Percentiles rank a stretch among this genome's conserved stretches.
phyloP scores from a whole-genome alignment of 2,113 vertebrate species.

The Galemys pyrenaicus region DNA sequence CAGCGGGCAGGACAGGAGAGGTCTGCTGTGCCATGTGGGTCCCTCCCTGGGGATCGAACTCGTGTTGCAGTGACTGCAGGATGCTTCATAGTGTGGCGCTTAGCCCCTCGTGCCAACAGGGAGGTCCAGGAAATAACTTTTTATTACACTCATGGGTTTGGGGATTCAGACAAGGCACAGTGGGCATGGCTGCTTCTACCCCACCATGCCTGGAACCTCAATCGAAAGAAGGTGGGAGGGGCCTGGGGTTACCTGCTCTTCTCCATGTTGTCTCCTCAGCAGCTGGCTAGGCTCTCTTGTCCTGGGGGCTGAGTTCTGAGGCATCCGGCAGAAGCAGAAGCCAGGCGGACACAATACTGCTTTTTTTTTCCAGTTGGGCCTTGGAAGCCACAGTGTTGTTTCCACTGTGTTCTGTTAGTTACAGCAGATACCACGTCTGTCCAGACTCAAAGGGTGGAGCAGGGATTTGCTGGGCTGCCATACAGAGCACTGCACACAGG shows the following conservation, averaged over 20 bases:
- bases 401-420: background rate
- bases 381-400: background rate
- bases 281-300: background rate
- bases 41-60: too few species aligned
- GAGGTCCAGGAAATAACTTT: accelerated
- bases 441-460: too few species aligned
- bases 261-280: accelerated
- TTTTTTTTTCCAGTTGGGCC: background rate
- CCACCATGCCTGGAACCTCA: background rate
- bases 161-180: background rate
- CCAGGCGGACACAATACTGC: accelerated
- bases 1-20: too few species aligned
- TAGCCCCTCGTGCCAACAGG: too few species aligned
- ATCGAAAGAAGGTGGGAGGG: background rate
- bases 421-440: background rate
- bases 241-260: background rate
- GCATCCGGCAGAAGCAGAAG: background rate
- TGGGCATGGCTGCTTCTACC: background rate
- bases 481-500: accelerated
- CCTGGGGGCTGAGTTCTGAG: too few species aligned
- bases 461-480: background rate
- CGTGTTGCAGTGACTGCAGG: too few species aligned
- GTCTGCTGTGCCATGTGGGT: too few species aligned
- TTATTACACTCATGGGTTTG: background rate
- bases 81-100: too few species aligned